phyloP scores from a whole-genome alignment of 2,797 vertebrate species.

The Falco columbarius region DNA sequence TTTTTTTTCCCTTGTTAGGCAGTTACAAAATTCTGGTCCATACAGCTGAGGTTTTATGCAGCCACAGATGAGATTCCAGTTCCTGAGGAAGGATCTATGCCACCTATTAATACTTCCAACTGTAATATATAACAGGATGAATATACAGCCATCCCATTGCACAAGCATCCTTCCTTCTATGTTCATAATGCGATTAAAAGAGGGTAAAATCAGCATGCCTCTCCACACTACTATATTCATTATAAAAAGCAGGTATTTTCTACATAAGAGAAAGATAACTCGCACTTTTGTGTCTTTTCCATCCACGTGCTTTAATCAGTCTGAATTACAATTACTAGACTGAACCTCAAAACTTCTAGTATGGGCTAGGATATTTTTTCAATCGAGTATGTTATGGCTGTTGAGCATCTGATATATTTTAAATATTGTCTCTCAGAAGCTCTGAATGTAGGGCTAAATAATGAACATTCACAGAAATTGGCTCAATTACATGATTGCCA shows the following conservation, averaged over 20 bases:
- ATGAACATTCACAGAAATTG: not conserved
- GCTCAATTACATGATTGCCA: not conserved
- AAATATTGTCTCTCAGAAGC: not conserved
- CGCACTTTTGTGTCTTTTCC: not conserved
- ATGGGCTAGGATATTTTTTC: not conserved
- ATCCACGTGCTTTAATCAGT: not conserved
- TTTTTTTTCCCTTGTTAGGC: not conserved
- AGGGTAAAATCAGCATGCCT: not conserved
- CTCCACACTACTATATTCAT: not conserved
- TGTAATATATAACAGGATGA: not conserved
- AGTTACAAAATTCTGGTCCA: not conserved
- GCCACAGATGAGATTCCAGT: not conserved
- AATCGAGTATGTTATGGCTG: not conserved
- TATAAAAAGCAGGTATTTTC: not conserved
- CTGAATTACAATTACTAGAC: not conserved
- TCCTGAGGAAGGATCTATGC: not conserved
- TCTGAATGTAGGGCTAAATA: not conserved
- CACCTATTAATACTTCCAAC: not conserved
- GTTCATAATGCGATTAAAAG: not conserved
- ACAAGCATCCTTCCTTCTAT: not conserved
- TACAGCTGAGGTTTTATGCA: not conserved
- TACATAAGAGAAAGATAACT: not conserved
- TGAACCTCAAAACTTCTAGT: not conserved
- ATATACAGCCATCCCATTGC: not conserved
- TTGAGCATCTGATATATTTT: not conserved